Conservation (phyloP, 1,140 invertebrate genomes). For the Drosophila simulans region DNA sequence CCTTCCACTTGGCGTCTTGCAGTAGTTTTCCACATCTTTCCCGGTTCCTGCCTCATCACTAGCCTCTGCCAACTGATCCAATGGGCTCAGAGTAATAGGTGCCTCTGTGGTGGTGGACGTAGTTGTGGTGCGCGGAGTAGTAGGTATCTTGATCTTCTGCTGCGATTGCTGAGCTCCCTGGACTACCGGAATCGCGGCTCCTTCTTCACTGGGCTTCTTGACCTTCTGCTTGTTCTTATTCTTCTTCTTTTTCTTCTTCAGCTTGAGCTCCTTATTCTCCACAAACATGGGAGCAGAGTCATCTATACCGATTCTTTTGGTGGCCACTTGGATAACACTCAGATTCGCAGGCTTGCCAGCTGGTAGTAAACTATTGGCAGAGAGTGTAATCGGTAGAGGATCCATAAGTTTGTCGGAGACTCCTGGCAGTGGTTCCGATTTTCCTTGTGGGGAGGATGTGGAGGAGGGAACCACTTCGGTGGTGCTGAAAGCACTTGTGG, state of each 20-base stretch:
- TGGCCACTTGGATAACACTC: slow-evolving; percentile 61
- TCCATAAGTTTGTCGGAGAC: slow-evolving; percentile 66
- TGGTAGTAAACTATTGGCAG: slow-evolving; percentile 68
- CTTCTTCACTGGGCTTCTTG: slow-evolving; percentile 84
- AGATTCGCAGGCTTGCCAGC: slow-evolving; percentile 70
- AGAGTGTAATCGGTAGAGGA: slow-evolving; percentile 46
- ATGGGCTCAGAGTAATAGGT: slow-evolving; percentile 35
- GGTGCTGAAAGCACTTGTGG: neutral
- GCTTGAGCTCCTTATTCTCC: slow-evolving; percentile 80
- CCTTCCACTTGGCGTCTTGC: slow-evolving; percentile 92
- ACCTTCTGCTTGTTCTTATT: slow-evolving; percentile 79
- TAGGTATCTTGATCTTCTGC: slow-evolving; percentile 73
- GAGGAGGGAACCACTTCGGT: slow-evolving; percentile 19
- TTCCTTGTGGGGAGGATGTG: slow-evolving; percentile 2
- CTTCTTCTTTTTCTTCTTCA: slow-evolving; percentile 80
- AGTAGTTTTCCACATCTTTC: slow-evolving; percentile 85
- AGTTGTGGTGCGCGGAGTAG: slow-evolving; percentile 65
- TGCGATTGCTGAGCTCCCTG: slow-evolving; percentile 48
- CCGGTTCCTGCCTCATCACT: slow-evolving; percentile 67
- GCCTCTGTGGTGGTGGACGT: slow-evolving; percentile 10
- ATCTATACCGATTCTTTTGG: slow-evolving; percentile 77
- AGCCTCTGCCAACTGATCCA: slow-evolving; percentile 58
- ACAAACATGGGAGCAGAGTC: slow-evolving; percentile 71
- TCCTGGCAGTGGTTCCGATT: slow-evolving; percentile 44
- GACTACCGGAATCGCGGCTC: neutral